Evolutionary conservation across 2,113 vertebrate species (phyloP).

Genomic region (Smithornis capensis): DNA sequence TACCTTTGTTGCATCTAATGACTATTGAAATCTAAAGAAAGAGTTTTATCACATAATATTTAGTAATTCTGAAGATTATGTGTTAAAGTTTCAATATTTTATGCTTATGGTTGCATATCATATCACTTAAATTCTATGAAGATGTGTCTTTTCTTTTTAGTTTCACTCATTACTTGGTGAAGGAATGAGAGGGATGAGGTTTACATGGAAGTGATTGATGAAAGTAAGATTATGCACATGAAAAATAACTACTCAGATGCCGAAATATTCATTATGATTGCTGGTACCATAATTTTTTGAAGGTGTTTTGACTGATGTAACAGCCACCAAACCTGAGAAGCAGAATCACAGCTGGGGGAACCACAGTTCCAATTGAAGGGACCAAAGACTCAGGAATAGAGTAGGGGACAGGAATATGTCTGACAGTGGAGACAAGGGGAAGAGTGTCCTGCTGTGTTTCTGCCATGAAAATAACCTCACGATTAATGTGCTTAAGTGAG

Average conservation of each 20-base stretch:
- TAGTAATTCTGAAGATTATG: background rate
- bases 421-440: background rate
- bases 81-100: background rate
- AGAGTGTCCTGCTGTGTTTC: background rate
- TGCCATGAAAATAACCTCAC: background rate
- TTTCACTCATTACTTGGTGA: background rate
- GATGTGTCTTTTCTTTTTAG: background rate
- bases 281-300: background rate
- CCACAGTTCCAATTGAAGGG: background rate
- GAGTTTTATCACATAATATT: background rate
- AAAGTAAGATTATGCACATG: background rate
- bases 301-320: background rate
- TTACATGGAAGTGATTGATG: background rate
- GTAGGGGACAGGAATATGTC: background rate
- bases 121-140: background rate
- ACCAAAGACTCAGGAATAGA: background rate
- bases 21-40: background rate
- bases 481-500: background rate
- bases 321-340: background rate
- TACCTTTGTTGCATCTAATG: background rate
- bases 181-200: background rate
- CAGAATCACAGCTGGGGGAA: background rate
- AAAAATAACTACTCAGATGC: background rate
- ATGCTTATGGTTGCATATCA: background rate
- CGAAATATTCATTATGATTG: background rate